Conservation (phyloP, 1,140 invertebrate species). For the Lasioglossum albipes region DNA sequence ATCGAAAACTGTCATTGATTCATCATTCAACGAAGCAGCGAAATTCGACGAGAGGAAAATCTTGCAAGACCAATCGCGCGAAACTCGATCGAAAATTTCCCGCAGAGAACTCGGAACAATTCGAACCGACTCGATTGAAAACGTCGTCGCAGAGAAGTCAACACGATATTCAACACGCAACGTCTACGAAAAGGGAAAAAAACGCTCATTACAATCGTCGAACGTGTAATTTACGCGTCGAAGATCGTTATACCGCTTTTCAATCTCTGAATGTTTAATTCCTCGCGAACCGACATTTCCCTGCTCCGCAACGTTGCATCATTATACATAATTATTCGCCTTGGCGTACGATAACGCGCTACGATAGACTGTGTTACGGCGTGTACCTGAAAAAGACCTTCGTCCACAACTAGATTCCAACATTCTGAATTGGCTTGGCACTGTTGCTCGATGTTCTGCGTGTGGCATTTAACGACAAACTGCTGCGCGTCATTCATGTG, state of each 20-base stretch:
- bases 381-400: constrained; percentile 75
- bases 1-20: too few relatives aligned
- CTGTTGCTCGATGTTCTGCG: constrained; percentile 54
- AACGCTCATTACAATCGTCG: not conserved
- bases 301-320: not conserved
- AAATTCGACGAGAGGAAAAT: not conserved
- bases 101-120: too few relatives aligned
- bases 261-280: not conserved
- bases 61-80: too few relatives aligned
- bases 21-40: not conserved
- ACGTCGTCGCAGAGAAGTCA: not conserved
- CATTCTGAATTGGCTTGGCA: constrained; percentile 70
- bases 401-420: constrained; percentile 74
- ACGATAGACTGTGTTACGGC: not conserved
- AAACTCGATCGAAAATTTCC: too few relatives aligned
- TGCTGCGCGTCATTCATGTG: constrained; percentile 76
- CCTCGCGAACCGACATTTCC: not conserved
- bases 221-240: not conserved
- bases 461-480: constrained; percentile 62
- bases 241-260: constrained; percentile 6
- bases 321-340: constrained; percentile 35
- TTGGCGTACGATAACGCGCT: constrained; percentile 18
- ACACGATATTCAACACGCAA: not conserved
- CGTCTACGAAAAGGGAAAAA: not conserved
- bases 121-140: too few relatives aligned